Base-by-base conservation (phyloP, 2,113 vertebrate species). In the Vulpes lagopus region DNA sequence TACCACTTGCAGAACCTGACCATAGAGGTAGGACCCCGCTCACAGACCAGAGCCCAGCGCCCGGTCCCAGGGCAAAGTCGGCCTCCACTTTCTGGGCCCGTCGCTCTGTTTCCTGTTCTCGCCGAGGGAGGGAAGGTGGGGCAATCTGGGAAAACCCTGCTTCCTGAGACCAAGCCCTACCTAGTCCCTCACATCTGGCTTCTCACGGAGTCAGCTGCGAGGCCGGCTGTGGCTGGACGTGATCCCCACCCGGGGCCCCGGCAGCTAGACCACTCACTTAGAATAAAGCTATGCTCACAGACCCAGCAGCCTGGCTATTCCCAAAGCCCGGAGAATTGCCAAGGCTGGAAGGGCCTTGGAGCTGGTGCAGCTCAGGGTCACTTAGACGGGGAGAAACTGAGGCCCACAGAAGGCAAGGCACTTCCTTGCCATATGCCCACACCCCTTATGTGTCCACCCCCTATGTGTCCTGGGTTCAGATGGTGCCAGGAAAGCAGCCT, bases 1-100 rank as follows among this genome's bases (percentile, higher is more conserved):
- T 99, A 99, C 98, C 99, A 99, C 98, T 99, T 99, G 98, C 99
- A 99, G 99, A 99, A 99, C 98, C 99, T 99, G 92, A 99, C 99
- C 65, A 99, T 99, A 98, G 99, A 99, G 99, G 99, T 99, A 99
- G 99, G 97, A 91, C 94, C 95, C 95, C 71, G 81, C 27, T 43
- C 12, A 9, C 30, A 79, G 32, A 8, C 38, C 62, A 5, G 92
- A 14, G 6, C 6, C 6, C 30, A 1, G 43, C 59, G 11, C 32
- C 67, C 32, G 10, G n/a, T 14, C 25, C 22, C 10, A 8, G 17
- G 60, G 25, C 84, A 60, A 22, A 38, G 65, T 27, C 2, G 0
- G 3, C 15, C 20, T 3, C 43, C 17, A 23, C 55, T 2, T n/a
- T 14, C 11, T 0, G 43, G 43, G 51, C 43, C 43, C 7, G 38